phyloP scores from a whole-genome alignment of 2,797 vertebrate genomes.

The Adrianichthys oophorus region DNA sequence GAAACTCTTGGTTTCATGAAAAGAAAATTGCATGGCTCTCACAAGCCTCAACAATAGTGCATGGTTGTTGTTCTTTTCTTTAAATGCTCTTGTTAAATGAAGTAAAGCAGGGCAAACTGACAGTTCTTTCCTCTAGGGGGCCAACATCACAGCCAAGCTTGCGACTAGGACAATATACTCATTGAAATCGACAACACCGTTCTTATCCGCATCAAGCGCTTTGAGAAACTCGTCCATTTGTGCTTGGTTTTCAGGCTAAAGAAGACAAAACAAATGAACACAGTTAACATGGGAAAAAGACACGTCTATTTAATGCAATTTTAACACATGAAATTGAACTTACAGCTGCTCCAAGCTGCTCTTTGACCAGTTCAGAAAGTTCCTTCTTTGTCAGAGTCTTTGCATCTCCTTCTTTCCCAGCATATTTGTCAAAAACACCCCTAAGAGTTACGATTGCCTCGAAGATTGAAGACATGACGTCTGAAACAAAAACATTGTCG shows the following conservation, averaged over 20 bases:
- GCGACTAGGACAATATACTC: constrained; percentile 48
- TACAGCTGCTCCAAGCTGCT: not conserved
- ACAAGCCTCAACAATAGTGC: too few relatives aligned
- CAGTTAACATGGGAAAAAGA: not conserved
- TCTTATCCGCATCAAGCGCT: constrained; percentile 48
- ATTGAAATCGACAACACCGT: constrained; percentile 37
- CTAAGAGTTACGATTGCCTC: fast-evolving
- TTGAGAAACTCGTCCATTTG: constrained; percentile 26
- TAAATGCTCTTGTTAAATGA: too few relatives aligned
- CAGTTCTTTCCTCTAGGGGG: not conserved
- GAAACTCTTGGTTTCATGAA: too few relatives aligned
- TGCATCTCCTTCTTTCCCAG: constrained; percentile 42
- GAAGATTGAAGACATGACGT: not conserved
- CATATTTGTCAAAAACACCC: constrained; percentile 34
- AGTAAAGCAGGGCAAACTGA: too few relatives aligned
- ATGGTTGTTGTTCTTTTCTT: too few relatives aligned
- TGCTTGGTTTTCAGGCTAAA: fast-evolving
- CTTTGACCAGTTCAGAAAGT: constrained; percentile 23
- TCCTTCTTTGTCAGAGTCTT: constrained; percentile 33
- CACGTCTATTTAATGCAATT: not conserved
- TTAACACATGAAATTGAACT: constrained; percentile 16
- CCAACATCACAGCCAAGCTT: not conserved
- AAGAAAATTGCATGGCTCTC: too few relatives aligned
- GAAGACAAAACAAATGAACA: not conserved
- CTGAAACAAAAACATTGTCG: constrained; percentile 7